phyloP scores from a whole-genome alignment of 2,113 vertebrate species.

The Dipodomys spectabilis region DNA sequence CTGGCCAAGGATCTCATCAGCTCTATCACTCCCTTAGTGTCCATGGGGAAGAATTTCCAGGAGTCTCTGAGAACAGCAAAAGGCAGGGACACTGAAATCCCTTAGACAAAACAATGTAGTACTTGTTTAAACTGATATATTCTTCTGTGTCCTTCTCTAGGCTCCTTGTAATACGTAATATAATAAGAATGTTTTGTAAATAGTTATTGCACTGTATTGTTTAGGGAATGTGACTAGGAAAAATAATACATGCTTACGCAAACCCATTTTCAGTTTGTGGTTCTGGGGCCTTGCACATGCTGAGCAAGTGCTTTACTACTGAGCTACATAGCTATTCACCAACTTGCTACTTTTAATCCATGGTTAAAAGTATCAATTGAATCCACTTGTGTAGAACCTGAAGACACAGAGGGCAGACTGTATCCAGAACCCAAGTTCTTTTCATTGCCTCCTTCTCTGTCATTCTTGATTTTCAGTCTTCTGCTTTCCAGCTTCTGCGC shows the following conservation, averaged over 20 bases:
- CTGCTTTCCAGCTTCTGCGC: not conserved
- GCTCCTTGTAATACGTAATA: not conserved
- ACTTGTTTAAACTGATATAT: not conserved
- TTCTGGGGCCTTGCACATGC: not conserved
- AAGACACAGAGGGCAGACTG: no score
- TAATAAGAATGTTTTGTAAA: not conserved
- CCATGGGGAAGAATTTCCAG: not conserved
- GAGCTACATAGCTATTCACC: not conserved
- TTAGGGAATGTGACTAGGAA: not conserved
- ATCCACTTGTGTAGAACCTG: not conserved
- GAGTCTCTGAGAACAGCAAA: not conserved
- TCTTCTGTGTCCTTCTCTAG: not conserved
- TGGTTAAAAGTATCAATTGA: not conserved
- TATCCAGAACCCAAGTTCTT: not conserved
- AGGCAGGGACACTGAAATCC: not conserved
- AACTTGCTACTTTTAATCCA: not conserved
- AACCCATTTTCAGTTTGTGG: not conserved
- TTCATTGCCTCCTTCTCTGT: not conserved
- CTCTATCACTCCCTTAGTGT: not conserved
- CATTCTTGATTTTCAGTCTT: not conserved
- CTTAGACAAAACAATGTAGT: not conserved
- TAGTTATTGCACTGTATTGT: not conserved
- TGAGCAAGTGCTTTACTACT: not conserved
- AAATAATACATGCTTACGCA: not conserved
- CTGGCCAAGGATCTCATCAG: no score